These are phyloP conservation scores for Drosophila tsacasi DNA, from an alignment of 1,140 invertebrate species.

Conservation along the genomic window DNA sequence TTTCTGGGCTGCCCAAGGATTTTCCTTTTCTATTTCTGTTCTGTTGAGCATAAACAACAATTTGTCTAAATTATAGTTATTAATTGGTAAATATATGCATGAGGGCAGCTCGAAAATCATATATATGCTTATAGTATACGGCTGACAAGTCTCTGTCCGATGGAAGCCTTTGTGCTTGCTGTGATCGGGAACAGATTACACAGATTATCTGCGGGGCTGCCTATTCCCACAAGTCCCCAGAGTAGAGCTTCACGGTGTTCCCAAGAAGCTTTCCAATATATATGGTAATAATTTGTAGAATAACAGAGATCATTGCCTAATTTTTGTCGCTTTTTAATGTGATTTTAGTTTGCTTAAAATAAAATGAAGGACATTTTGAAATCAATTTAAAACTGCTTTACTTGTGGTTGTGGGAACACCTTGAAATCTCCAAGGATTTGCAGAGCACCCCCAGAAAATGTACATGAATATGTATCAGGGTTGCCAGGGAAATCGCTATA, in stretches of 20 bases:
- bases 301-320: too few species aligned
- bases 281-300: too few species aligned
- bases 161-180: conserved; percentile 26
- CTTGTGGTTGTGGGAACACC: not conserved
- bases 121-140: not conserved
- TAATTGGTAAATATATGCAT: conserved; percentile 37
- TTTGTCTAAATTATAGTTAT: conserved; percentile 56
- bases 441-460: not conserved
- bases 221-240: not conserved
- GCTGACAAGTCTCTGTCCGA: conserved; percentile 5
- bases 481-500: not conserved
- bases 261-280: not conserved
- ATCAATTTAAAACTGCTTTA: too few species aligned
- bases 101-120: not conserved
- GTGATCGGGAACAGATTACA: conserved; percentile 7
- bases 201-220: conserved; percentile 1
- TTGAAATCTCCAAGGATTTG: not conserved
- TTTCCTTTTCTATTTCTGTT: conserved; percentile 21
- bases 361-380: too few species aligned
- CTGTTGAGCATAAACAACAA: conserved; percentile 67
- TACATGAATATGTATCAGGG: not conserved
- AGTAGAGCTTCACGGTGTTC: not conserved
- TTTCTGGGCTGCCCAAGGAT: not conserved
- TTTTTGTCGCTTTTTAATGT: too few species aligned
- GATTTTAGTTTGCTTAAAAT: too few species aligned